These are phyloP conservation scores for Drosophila nr. perissopoda DNA, from an alignment of 2,888 invertebrate species.

Conservation along the genomic window DNA sequence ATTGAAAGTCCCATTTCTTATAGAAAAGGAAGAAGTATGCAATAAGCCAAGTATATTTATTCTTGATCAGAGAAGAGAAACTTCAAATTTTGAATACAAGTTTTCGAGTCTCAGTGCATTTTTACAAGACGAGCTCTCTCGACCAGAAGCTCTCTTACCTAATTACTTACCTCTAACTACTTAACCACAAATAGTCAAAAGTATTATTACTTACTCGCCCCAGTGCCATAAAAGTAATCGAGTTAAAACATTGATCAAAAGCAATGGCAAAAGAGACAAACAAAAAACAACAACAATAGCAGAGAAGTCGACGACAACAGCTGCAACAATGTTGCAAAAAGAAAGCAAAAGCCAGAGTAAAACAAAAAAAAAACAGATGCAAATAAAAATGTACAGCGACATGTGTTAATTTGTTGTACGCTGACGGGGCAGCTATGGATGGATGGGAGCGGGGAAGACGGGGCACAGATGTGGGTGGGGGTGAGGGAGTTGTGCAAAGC, in stretches of 20 bases:
- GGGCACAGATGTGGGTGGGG: neutral
- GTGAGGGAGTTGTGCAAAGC: conserved; percentile 27
- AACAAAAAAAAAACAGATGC: conserved; percentile 8
- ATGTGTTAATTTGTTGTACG: conserved; percentile 69
- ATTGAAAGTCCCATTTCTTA: neutral
- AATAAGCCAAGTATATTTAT: neutral
- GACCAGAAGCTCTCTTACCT: neutral
- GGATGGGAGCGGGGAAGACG: no score
- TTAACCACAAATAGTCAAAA: neutral
- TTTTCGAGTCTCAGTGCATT: neutral
- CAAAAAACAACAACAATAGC: conserved; percentile 10
- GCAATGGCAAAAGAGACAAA: conserved; percentile 32
- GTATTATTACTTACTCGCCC: neutral
- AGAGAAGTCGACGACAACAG: conserved; percentile 25
- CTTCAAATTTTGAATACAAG: neutral
- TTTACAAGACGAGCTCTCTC: neutral
- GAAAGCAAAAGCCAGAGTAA: conserved; percentile 30
- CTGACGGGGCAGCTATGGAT: neutral
- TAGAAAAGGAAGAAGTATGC: neutral
- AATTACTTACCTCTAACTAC: neutral
- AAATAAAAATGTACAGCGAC: conserved; percentile 31
- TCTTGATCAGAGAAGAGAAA: neutral
- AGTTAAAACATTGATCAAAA: conserved; percentile 73
- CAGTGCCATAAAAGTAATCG: conserved; percentile 2
- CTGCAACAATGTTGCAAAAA: conserved; percentile 51